These are phyloP conservation scores for Poeciliopsis occidentalis DNA, from an alignment of 2,113 vertebrate genomes.

Conservation along the genomic window DNA sequence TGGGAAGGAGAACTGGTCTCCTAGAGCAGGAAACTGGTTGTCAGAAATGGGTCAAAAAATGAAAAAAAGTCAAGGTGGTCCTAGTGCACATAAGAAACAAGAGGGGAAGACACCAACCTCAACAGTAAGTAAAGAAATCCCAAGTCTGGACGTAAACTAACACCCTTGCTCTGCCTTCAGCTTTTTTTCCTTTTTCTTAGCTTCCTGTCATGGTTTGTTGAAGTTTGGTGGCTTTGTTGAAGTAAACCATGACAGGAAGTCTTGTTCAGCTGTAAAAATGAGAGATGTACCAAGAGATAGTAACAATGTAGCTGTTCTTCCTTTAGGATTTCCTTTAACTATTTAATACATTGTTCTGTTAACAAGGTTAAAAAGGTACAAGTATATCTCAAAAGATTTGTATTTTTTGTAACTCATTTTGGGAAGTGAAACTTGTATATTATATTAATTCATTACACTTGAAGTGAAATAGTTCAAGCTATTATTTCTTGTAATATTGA, in stretches of 20 bases:
- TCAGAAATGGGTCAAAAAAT: conserved; percentile 86
- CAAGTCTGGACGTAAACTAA: not conserved
- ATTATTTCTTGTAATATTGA: too few relatives aligned
- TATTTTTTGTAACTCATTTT: too few relatives aligned
- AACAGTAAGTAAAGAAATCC: conserved; percentile 62
- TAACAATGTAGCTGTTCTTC: too few relatives aligned
- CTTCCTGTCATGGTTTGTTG: not conserved
- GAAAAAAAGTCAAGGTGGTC: conserved; percentile 67
- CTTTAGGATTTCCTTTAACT: too few relatives aligned
- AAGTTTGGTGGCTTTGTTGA: not conserved
- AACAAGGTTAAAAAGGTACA: too few relatives aligned
- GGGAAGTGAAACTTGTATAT: too few relatives aligned
- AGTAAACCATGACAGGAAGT: not conserved
- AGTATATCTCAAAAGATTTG: too few relatives aligned
- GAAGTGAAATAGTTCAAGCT: too few relatives aligned
- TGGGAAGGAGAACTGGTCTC: conserved; percentile 90
- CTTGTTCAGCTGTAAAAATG: not conserved
- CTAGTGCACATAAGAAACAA: conserved; percentile 71
- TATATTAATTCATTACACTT: too few relatives aligned
- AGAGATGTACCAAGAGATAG: too few relatives aligned
- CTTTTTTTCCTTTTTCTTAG: not conserved
- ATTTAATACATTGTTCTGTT: too few relatives aligned
- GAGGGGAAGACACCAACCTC: conserved; percentile 73
- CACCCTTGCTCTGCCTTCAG: not conserved
- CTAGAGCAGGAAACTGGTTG: conserved; percentile 86